A percentile compares a stretch with the other conserved stretches of the same genome.
Evolutionary conservation across 2,113 vertebrate species (phyloP).

Genomic region (Penelope pileata): DNA sequence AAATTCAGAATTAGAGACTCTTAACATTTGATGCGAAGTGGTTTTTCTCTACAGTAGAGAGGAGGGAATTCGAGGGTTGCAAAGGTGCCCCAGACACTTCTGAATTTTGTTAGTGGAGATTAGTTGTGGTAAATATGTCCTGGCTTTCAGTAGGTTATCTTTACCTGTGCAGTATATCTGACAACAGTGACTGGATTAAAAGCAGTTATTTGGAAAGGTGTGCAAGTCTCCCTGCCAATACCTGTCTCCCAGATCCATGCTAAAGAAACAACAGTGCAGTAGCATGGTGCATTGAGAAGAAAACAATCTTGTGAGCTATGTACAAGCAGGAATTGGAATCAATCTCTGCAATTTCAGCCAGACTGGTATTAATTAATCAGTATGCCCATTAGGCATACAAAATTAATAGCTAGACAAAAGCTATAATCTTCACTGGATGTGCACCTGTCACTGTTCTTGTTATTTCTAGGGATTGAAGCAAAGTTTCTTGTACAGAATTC

Average conservation of each 20-base stretch:
- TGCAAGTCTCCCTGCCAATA: background rate
- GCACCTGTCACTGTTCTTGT: background rate
- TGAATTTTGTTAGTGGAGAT: background rate
- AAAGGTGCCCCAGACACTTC: background rate
- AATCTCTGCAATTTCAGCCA: background rate
- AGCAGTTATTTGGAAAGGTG: background rate
- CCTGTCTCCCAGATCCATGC: background rate
- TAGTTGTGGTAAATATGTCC: background rate
- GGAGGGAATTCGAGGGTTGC: background rate
- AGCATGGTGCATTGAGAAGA: background rate
- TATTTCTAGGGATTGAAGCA: background rate
- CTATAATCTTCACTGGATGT: background rate
- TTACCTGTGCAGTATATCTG: background rate
- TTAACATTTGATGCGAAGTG: background rate
- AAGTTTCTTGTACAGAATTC: background rate
- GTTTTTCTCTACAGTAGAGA: background rate
- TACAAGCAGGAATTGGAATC: background rate
- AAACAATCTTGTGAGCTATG: background rate
- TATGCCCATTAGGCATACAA: background rate
- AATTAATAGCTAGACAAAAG: background rate
- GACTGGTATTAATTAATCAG: background rate
- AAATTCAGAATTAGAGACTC: background rate
- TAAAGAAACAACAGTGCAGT: background rate
- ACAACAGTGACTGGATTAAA: background rate
- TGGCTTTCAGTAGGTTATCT: background rate